Evolutionary conservation across 30 jellyfish, hydroid and myxozoan species (phyloP), one percentile per base, ranked within the genome.

Genomic region (Hydractinia echinata): DNA sequence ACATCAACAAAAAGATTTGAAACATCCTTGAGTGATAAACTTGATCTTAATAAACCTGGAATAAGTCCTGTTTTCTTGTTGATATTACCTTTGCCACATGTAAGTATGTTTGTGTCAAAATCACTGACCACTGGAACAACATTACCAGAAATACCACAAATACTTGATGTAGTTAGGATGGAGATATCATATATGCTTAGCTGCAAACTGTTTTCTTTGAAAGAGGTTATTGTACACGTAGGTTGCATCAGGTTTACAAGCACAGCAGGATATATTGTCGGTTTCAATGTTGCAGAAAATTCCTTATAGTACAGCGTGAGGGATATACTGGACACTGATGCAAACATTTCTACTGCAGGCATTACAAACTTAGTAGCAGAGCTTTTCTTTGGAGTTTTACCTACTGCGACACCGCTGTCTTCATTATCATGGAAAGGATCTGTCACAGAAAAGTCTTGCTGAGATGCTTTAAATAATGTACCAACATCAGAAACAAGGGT

Each of bases 301-400:
- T 61, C 19, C 8, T 80, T 80, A 16, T 21, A 52, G 61, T 80
- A 80, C 49, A 51, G 7, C 44, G 49, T 66, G 9, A 80, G 20
- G 15, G 85, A 58, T 11, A 80, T 80, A 16, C 61, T 51, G 6
- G 69, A 80, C 8, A 80, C 70, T 11, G 87, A 80, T 39, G 84
- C 87, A 61, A 61, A 80, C 15, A 66, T 49, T 50, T 80, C 87
- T n/a, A 80, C 83, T 1, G 87, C 66, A 15, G 87, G 87, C 10
- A 54, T 10, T 5, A 10, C 83, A 49, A 49, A 18, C 61, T 19
- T 5, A 48, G 62, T 74, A 16, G 10, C 61, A 74, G 10, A 48
- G 7, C 5, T 5, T 48, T 8, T 16, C 13, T 52, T 74, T 21
- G 14, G 5, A 20, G n/a, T 58, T 19, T 30, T 52, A 13, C 44